Base-by-base conservation (phyloP, 2,888 invertebrate species). In the Troides oblongomaculatus region DNA sequence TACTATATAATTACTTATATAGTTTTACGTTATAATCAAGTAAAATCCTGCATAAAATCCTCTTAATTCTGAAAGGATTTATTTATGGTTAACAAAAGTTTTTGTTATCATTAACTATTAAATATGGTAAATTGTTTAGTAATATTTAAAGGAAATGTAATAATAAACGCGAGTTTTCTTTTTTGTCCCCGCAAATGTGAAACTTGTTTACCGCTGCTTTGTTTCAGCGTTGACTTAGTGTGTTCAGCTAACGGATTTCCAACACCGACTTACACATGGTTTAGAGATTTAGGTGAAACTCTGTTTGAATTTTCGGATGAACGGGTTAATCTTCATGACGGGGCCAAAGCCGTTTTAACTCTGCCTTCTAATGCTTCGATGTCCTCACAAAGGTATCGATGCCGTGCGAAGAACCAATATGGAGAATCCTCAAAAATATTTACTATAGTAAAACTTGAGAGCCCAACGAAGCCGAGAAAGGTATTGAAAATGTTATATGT, bases 171-270 rank as follows among this genome's bases (percentile, higher is more conserved):
- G 10, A 58, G 0, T 12, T 58, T 23, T 25, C 23, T 23, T n/a
- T 3, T 21, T 14, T 63, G 14, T 12, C 53, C 14, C 12, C 18
- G 23, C 36, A 36, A 25, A n/a, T 62, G 25, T 43, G 43, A 21
- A 57, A 39, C 8, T 65, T 66, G 57, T 23, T 53, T n/a, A 4
- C 23, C 23, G 18, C 4, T 59, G 53, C 61, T 65, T 65, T 21
- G 57, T 86, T 87, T 62, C 75, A 91, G 91, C 68, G 81, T 88
- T 21, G 78, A 85, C 17, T 75, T 91, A 56, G 73, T 76, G 23
- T 92, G 91, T 73, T 76, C 77, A 23, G 87, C 89, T 7, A 74
- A 73, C 6, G 89, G 81, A 0, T 85, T 79, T 72, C 91, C 91
- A 0, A 66, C 74, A 12, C 85, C 90, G 0, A 79, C 82, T 6